These are phyloP conservation scores for Calypte anna DNA, from an alignment of 2,113 vertebrate genomes.

Conservation along the genomic window DNA sequence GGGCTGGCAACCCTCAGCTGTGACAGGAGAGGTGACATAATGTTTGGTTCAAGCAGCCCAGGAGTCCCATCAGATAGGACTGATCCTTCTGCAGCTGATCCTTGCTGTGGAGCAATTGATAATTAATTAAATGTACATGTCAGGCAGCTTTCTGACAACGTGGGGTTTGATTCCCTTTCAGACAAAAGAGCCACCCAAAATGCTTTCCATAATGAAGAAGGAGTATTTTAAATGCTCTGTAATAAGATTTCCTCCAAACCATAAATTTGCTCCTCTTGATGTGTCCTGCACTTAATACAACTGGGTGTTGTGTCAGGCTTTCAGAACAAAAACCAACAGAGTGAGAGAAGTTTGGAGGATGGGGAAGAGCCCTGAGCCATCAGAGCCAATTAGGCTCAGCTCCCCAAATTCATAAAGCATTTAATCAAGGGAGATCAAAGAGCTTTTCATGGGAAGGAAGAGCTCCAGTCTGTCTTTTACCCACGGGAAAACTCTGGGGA, in stretches of 20 bases:
- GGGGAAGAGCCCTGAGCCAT: constrained; percentile 30
- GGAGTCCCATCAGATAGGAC: not conserved
- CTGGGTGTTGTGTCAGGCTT: not conserved
- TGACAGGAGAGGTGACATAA: not conserved
- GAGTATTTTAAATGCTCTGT: not conserved
- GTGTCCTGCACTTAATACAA: accelerated
- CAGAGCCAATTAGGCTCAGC: not conserved
- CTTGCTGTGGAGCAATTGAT: not conserved
- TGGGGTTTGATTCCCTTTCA: not conserved
- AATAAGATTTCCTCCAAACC: constrained; percentile 11
- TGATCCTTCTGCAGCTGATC: not conserved
- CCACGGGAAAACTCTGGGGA: constrained; percentile 31
- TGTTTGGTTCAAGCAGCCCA: not conserved
- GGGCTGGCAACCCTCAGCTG: not conserved
- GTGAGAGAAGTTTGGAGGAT: not conserved
- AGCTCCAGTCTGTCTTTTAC: constrained; percentile 8
- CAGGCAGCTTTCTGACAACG: not conserved
- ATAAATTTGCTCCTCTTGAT: not conserved
- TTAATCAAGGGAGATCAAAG: constrained; percentile 60
- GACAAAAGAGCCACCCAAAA: not conserved
- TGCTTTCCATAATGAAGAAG: not conserved
- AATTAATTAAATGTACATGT: not conserved
- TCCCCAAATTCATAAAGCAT: constrained; percentile 35
- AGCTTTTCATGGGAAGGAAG: constrained; percentile 49
- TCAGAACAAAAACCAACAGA: not conserved